phyloP scores from a whole-genome alignment of 2,888 invertebrate species.

The Eupithecia abbreviata region DNA sequence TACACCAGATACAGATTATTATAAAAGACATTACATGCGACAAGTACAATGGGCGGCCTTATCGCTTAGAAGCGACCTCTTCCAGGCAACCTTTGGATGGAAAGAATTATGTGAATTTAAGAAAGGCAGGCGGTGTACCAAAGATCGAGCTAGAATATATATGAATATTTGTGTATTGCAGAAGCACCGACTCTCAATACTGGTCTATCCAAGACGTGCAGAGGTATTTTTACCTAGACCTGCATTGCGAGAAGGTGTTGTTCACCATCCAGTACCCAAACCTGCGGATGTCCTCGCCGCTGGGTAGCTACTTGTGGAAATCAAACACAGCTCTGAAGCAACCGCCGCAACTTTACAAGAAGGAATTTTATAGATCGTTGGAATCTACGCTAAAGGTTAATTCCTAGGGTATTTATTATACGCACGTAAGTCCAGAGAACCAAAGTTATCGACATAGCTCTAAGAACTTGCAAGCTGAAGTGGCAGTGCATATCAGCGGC shows the following conservation, averaged over 20 bases:
- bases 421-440: too few species aligned
- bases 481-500: too few species aligned
- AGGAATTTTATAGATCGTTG: conserved; percentile 60
- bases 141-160: too few species aligned
- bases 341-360: conserved; percentile 56
- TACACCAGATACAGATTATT: too few species aligned
- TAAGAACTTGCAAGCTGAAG: too few species aligned
- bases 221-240: conserved; percentile 63
- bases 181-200: conserved; percentile 63
- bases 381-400: conserved; percentile 67
- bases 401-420: neutral
- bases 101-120: too few species aligned
- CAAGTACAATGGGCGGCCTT: too few species aligned
- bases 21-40: too few species aligned
- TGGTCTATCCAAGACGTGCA: conserved; percentile 74
- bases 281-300: conserved; percentile 58
- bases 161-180: conserved; percentile 36
- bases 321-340: conserved; percentile 63
- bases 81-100: too few species aligned
- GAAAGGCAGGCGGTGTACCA: too few species aligned
- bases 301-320: conserved; percentile 65
- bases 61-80: too few species aligned
- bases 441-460: too few species aligned
- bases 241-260: conserved; percentile 69
- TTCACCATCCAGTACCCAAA: conserved; percentile 74